phyloP scores from a whole-genome alignment of 2,888 invertebrate genomes.

The Rhimphoctona megacephalus region DNA sequence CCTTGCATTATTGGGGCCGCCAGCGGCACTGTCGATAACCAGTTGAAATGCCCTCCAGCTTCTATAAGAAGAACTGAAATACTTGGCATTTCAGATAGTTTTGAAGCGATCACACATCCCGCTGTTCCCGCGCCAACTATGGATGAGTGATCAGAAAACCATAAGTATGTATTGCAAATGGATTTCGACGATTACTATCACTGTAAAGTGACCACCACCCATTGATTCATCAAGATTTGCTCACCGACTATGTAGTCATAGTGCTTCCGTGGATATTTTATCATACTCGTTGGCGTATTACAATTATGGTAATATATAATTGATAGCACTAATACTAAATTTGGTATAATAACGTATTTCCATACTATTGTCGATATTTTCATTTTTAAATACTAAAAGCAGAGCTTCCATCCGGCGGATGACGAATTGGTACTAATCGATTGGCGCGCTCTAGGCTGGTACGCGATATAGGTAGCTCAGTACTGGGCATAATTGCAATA shows the following conservation, averaged over 20 bases:
- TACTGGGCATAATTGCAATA: slow-evolving; percentile 77
- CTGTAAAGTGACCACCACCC: neutral
- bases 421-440: slow-evolving; percentile 53
- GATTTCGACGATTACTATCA: neutral
- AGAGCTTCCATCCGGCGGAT: slow-evolving; percentile 14
- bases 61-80: slow-evolving; percentile 89
- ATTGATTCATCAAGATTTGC: slow-evolving; percentile 59
- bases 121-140: slow-evolving; percentile 91
- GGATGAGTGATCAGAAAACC: neutral
- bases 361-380: slow-evolving; percentile 74
- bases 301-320: slow-evolving; percentile 78
- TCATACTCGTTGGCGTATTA: slow-evolving; percentile 76
- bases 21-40: slow-evolving; percentile 88
- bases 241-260: slow-evolving; percentile 83
- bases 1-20: slow-evolving; percentile 89
- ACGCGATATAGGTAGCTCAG: slow-evolving; percentile 61
- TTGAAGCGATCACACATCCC: slow-evolving; percentile 89
- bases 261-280: slow-evolving; percentile 75
- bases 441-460: slow-evolving; percentile 51
- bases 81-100: slow-evolving; percentile 87
- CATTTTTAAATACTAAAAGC: neutral
- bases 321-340: slow-evolving; percentile 75
- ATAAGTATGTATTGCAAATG: neutral
- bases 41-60: slow-evolving; percentile 90
- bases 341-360: slow-evolving; percentile 78